Evolutionary conservation across 2,888 invertebrate species (phyloP).

Genomic region (Meiosimyza platycephala): DNA sequence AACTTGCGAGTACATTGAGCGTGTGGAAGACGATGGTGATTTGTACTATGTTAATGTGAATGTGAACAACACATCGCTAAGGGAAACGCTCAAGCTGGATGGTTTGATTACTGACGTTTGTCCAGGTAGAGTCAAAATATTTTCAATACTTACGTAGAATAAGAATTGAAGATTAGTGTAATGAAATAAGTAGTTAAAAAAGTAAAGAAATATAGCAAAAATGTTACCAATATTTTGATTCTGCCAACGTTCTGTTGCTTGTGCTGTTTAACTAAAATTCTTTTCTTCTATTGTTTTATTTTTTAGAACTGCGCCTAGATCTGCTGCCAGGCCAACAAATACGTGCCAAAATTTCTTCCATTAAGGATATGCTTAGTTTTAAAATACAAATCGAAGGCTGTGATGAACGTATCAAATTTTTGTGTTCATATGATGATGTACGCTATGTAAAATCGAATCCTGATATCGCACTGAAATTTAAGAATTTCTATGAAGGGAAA

Average conservation of each 20-base stretch:
- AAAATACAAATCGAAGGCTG: constrained; percentile 63
- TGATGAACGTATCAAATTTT: constrained; percentile 56
- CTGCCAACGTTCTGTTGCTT: too few species aligned
- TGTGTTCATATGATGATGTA: constrained; percentile 64
- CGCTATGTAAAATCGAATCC: constrained; percentile 64
- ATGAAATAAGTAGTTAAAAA: neutral
- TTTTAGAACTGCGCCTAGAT: constrained; percentile 58
- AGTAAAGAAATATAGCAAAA: neutral
- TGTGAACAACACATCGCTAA: constrained; percentile 60
- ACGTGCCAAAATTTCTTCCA: constrained; percentile 59
- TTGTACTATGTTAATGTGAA: constrained; percentile 61
- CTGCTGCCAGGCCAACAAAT: constrained; percentile 64
- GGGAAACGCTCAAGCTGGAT: constrained; percentile 56
- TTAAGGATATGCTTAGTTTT: constrained; percentile 63
- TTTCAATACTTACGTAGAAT: neutral
- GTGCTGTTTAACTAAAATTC: neutral
- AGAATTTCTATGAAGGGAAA: constrained; percentile 68
- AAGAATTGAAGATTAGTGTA: neutral
- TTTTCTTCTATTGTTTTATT: constrained; percentile 21
- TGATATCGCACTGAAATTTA: constrained; percentile 67
- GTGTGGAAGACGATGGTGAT: constrained; percentile 48
- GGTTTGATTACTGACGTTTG: constrained; percentile 58
- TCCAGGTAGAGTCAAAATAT: constrained; percentile 43
- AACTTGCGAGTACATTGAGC: constrained; percentile 59
- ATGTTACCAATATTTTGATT: too few species aligned